Conservation (phyloP, 2,113 vertebrate genomes). For the Shinisaurus crocodilurus region DNA sequence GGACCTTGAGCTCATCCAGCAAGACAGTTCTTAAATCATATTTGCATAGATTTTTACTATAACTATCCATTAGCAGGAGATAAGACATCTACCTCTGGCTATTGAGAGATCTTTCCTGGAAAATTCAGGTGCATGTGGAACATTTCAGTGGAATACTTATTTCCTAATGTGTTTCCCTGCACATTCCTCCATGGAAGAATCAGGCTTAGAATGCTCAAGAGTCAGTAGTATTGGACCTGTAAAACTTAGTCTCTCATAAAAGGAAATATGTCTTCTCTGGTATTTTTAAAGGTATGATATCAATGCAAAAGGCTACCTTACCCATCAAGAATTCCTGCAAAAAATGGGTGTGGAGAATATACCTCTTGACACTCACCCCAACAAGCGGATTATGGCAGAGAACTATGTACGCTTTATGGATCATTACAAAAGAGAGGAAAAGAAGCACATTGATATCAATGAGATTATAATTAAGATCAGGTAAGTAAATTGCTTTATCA, state of each 20-base stretch:
- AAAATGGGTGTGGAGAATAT: conserved; percentile 62
- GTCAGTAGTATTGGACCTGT: accelerated
- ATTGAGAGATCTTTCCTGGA: not conserved
- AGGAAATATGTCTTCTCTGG: conserved; percentile 26
- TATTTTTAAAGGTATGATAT: conserved; percentile 76
- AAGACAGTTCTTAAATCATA: not conserved
- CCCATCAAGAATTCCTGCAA: conserved; percentile 77
- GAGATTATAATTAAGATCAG: conserved; percentile 62
- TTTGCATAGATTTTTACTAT: not conserved
- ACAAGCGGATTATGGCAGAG: conserved; percentile 32
- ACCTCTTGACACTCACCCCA: conserved; percentile 39
- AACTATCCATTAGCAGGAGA: not conserved
- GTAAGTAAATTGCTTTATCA: conserved; percentile 47
- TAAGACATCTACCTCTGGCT: not conserved
- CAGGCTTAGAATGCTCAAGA: conserved; percentile 16
- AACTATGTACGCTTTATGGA: conserved; percentile 58
- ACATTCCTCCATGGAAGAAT: not conserved
- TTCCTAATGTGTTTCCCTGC: not conserved
- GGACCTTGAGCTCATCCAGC: not conserved
- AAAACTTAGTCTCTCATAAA: conserved; percentile 12
- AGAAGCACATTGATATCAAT: conserved; percentile 39
- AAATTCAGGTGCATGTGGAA: not conserved
- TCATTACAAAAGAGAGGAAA: conserved; percentile 65
- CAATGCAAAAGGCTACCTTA: conserved; percentile 71
- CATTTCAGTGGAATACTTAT: not conserved